Base-by-base conservation (phyloP, 2,888 invertebrate species). In the Blera fallax region DNA sequence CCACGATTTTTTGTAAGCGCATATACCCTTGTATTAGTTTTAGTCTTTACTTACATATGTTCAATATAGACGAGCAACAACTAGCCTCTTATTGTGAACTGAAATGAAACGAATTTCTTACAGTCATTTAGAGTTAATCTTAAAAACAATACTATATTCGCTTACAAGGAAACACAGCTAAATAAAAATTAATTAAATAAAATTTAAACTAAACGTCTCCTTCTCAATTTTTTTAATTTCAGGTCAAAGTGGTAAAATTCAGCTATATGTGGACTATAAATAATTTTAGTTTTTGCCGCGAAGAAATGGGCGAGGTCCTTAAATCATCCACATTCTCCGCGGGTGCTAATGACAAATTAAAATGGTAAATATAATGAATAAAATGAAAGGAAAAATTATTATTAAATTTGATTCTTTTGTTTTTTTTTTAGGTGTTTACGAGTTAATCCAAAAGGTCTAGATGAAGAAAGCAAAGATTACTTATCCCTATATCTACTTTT, bases 201-300 rank as follows among this genome's bases (percentile, higher is more conserved):
- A 24, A 24, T 4, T 24, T 50, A 0, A 50, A 4, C 18, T 11
- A 7, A 18, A 11, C 27, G 1, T 37, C 27, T 50, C 10, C 21
- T 77, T 65, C 76, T 77, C 34, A 29, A n/a, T n/a, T n/a, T n/a
- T n/a, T 74, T 56, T 45, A 45, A 90, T 94, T 94, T 24, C 95
- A 98, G 98, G 99, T 99, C 93, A 99, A 99, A 96, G 99, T 99
- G 93, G 98, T 99, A 90, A 99, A 99, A 94, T 99, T 99, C 95
- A 99, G 98, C 94, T 99, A 99, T 94, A 99, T 99, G 98, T 99
- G 99, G 99, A 99, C 99, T 93, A 99, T 99, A 94, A 99, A 99
- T 94, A 99, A 99, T 95, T 99, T 99, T 94, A 99, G 99, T 94
- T 99, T 99, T 94, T 99, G 99, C 94, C 97, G 99, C 90, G 99